Percentiles rank a stretch among this genome's conserved stretches.
These are phyloP conservation scores for Busseola fusca DNA, from an alignment of 2,888 invertebrate species.

Conservation along the genomic window DNA sequence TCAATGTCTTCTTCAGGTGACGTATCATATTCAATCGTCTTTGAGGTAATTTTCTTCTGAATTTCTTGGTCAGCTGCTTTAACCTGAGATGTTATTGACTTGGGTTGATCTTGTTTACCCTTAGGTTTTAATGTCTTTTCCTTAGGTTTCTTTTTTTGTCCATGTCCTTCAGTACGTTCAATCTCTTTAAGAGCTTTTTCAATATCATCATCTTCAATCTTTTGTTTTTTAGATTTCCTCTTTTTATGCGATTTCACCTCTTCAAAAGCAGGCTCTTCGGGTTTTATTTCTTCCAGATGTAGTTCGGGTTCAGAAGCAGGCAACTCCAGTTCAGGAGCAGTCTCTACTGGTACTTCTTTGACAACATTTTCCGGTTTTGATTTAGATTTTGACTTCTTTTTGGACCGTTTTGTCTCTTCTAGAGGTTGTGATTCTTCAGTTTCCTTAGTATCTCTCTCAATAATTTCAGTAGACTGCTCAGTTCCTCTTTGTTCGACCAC, in stretches of 20 bases:
- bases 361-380: slow-evolving; percentile 37
- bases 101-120: slow-evolving; percentile 44
- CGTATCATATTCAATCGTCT: slow-evolving; percentile 19
- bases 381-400: slow-evolving; percentile 68
- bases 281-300: slow-evolving; percentile 9
- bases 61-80: slow-evolving; percentile 21
- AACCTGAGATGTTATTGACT: slow-evolving; percentile 3
- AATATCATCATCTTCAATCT: slow-evolving; percentile 72
- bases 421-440: slow-evolving; percentile 19
- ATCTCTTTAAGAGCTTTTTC: slow-evolving; percentile 76
- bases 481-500: slow-evolving; percentile 26
- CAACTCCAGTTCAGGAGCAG: slow-evolving; percentile 28
- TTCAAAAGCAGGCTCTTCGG: slow-evolving; percentile 55
- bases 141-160: slow-evolving; percentile 69
- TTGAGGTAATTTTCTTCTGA: not conserved
- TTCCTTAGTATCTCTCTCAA: slow-evolving; percentile 16
- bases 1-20: slow-evolving; percentile 48
- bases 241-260: slow-evolving; percentile 72
- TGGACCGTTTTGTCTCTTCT: slow-evolving; percentile 51
- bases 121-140: slow-evolving; percentile 61
- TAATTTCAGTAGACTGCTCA: slow-evolving; percentile 9
- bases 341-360: slow-evolving; percentile 21
- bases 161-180: slow-evolving; percentile 64
- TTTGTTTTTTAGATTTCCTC: slow-evolving; percentile 76
- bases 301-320: slow-evolving; percentile 13